These are phyloP conservation scores for Sitta carolinensis DNA, from an alignment of 2,797 vertebrate species.

Conservation along the genomic window DNA sequence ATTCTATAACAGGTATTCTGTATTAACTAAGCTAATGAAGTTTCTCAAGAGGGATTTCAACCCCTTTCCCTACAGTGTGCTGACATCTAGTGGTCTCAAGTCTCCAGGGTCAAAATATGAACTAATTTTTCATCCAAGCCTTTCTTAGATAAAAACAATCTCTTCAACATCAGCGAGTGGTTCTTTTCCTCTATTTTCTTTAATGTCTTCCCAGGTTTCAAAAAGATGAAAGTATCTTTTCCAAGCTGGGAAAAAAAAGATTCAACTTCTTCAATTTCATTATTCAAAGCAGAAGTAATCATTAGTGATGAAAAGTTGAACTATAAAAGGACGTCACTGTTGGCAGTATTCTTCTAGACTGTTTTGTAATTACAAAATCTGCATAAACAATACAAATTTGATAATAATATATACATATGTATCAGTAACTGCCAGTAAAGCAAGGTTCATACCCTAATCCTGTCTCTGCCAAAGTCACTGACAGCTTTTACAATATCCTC, in stretches of 20 bases:
- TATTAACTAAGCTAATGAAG: neutral
- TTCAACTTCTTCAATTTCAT: neutral
- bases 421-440: neutral
- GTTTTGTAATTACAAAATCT: neutral
- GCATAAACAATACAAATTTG: neutral
- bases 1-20: neutral
- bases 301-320: neutral
- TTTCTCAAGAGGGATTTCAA: neutral
- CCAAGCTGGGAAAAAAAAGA: neutral
- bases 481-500: neutral
- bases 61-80: neutral
- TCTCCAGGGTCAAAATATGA: neutral
- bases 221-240: neutral
- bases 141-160: neutral
- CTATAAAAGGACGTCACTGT: neutral
- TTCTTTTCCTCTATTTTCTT: neutral
- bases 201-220: neutral
- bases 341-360: neutral
- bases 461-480: neutral
- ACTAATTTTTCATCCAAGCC: neutral
- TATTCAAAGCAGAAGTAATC: neutral
- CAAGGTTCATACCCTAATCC: neutral
- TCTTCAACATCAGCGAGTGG: neutral
- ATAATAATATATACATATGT: neutral
- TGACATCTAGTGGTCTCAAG: conserved; percentile 73